A percentile compares a stretch with the other conserved stretches of the same genome.
phyloP scores from a whole-genome alignment of 2,113 vertebrate genomes.

The Anolis sagrei region DNA sequence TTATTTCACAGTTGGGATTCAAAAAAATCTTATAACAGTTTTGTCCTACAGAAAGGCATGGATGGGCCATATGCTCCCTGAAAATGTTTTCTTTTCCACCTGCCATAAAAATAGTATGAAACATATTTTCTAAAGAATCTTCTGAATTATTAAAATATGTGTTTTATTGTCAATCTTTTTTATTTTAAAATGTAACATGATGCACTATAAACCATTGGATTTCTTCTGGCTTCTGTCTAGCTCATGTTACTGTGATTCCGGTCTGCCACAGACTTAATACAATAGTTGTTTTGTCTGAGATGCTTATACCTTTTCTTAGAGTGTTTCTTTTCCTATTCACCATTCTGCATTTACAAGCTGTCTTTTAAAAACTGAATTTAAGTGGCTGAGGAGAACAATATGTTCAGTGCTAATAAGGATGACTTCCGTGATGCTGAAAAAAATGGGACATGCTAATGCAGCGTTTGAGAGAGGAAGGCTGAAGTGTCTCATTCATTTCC shows the following conservation, averaged over 20 bases:
- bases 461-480: not conserved
- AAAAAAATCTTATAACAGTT: too few relatives aligned
- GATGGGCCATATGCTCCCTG: not conserved
- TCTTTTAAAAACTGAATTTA: not conserved
- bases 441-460: conserved; percentile 4
- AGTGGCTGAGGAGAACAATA: conserved; percentile 10
- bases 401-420: not conserved
- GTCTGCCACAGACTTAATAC: not conserved
- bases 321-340: not conserved
- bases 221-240: not conserved
- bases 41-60: too few relatives aligned
- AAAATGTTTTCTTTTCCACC: not conserved
- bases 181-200: not conserved
- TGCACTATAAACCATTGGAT: not conserved
- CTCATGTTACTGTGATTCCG: not conserved
- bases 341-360: conserved; percentile 8
- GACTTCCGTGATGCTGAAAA: not conserved
- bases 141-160: not conserved
- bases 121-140: not conserved
- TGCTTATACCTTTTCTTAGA: not conserved
- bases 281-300: not conserved
- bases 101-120: not conserved
- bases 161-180: not conserved
- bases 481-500: conserved; percentile 6
- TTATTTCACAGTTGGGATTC: too few relatives aligned